A percentile compares a stretch with the other conserved stretches of the same genome.
phyloP scores from a whole-genome alignment of 2,113 vertebrate species.

The Pygoscelis adeliae region DNA sequence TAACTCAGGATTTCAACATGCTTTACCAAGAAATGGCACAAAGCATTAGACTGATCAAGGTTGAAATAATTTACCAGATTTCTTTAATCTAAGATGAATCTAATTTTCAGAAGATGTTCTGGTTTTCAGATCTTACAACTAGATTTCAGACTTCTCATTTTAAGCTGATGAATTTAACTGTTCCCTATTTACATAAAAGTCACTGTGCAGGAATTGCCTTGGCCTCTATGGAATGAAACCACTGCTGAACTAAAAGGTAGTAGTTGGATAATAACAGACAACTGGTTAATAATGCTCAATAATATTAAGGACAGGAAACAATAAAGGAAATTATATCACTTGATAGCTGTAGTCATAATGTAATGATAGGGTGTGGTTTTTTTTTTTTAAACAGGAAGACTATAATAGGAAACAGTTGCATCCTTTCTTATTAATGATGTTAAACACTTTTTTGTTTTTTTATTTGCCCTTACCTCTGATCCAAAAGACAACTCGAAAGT shows the following conservation, averaged over 20 bases:
- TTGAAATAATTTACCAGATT: not conserved
- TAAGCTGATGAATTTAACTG: not conserved
- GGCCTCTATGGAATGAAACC: not conserved
- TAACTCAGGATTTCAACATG: not conserved
- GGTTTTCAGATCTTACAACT: not conserved
- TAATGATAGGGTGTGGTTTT: not conserved
- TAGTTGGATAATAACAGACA: not conserved
- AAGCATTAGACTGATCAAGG: not conserved
- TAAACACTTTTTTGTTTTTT: not conserved
- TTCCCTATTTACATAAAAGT: not conserved
- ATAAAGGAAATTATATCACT: not conserved
- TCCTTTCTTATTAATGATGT: not conserved
- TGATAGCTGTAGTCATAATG: not conserved
- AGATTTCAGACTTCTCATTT: not conserved
- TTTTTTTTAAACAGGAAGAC: not conserved
- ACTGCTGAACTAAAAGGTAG: not conserved
- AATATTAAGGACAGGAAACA: conserved; percentile 5
- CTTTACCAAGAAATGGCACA: not conserved
- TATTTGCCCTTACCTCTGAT: not conserved
- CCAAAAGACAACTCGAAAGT: not conserved
- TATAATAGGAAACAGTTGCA: not conserved
- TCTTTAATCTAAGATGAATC: not conserved
- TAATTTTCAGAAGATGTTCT: not conserved
- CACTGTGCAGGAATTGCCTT: not conserved
- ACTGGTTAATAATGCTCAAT: not conserved